These are phyloP conservation scores for Gadopsis marmoratus DNA, from an alignment of 2,797 vertebrate species.

Conservation along the genomic window DNA sequence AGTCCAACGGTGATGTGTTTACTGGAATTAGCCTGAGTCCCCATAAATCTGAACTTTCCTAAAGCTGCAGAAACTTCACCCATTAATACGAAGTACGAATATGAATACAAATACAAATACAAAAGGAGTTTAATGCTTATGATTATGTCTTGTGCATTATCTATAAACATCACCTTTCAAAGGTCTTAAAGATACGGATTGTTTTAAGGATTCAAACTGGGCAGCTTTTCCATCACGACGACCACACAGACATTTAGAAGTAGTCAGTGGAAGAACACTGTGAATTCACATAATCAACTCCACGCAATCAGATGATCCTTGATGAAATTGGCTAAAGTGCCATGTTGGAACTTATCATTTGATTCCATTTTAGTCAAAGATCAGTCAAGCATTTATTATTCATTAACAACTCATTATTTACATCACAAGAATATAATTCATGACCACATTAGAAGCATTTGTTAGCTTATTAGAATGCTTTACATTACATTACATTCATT, in stretches of 20 bases:
- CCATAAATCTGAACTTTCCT: slow-evolving; percentile 8
- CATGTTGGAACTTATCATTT: background rate
- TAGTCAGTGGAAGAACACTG: background rate
- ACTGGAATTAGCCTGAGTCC: slow-evolving; percentile 19
- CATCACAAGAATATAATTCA: background rate
- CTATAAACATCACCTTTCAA: background rate
- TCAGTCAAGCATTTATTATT: background rate
- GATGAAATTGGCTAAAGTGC: background rate
- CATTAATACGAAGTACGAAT: background rate
- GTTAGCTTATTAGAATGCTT: background rate
- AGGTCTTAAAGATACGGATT: background rate
- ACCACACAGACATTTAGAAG: background rate
- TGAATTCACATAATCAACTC: background rate
- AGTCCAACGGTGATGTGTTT: slow-evolving; percentile 36
- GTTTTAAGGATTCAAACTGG: background rate
- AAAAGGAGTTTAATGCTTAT: background rate
- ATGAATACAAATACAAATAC: too few relatives aligned
- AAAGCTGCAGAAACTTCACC: slow-evolving; percentile 16
- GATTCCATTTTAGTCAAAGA: background rate
- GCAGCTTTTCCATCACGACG: background rate
- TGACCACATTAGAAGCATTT: background rate
- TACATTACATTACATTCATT: background rate
- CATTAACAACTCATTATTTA: background rate
- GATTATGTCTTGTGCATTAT: slow-evolving; percentile 9
- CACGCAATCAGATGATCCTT: background rate